Evolutionary conservation across 1,140 invertebrate genomes (phyloP), one percentile per base, ranked within the genome.

Genomic region (Drosophila pseudoananassae): DNA sequence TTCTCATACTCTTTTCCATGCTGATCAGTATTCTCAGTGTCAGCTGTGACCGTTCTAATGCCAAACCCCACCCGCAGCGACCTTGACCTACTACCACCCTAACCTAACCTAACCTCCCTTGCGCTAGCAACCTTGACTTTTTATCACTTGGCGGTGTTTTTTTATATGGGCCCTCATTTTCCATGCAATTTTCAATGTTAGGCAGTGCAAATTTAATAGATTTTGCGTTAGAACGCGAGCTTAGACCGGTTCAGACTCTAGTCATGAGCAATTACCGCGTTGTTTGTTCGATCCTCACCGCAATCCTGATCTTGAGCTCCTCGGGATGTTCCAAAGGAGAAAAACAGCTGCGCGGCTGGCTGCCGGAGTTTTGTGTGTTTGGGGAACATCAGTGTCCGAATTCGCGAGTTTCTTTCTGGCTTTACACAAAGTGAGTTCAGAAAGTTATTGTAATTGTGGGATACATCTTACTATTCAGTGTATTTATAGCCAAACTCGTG

Each of bases 371-470:
- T 7, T 88, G 83, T 36, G 27, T 79, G 1, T 79, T 78, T 17
- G 84, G 64, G 8, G 51, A 78, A 6, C 51, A 76, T 8, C 36
- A 69, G 12, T 91, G 90, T 47, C 90, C 90, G 14, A 91, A 90
- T 57, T 47, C 76, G 0, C 58, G 71, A 20, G 63, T 91, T 29
- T 43, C 60, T 36, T 91, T 91, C 23, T 91, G 85, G 89, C 74
- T 91, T 0, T 91, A 91, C 23, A 91, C 72, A 43, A 91, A 90
- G 90, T 91, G 54, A 75, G 81, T 85, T 17, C 72, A 90, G 77
- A 10, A 3, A 10, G 6, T 7, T 9, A 47, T 20, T 12, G 20
- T 23, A 7, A 31, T 15, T n/a, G 3, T 2, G 15, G 43, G 23
- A 46, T 10, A 17, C 2, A 17, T 23, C 7, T 20, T 4, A 20